Evolutionary conservation across 2,888 invertebrate genomes (phyloP), one percentile per base, ranked within the genome.

Genomic region (Hoplodrina blanda): DNA sequence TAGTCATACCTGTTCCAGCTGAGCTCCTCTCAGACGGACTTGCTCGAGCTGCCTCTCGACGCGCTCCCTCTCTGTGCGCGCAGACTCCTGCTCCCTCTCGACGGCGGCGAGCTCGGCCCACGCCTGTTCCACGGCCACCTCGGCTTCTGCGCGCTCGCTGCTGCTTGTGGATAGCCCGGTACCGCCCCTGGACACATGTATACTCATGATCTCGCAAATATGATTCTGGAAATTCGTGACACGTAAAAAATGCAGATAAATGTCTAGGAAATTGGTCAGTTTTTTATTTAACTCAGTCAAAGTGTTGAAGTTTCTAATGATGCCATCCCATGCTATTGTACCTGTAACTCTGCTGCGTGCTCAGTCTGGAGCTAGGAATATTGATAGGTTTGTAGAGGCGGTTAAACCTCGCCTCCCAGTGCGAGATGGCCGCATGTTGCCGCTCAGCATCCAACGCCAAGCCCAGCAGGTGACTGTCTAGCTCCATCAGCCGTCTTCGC

Each of bases 401-500:
- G 83, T 98, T 98, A 91, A 98, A 98, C 61, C 98, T 96, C 17
- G 98, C 98, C 89, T 98, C 98, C 98, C 98, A 99, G 92, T 99
- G 98, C 4, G 98, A 97, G 57, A 99, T 98, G 59, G 99, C 97
- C 74, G 98, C 97, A 86, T 98, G 98, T 87, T 99, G 98, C 55
- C 98, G 96, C 90, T 98, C 99, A 0, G 98, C 98, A 85, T 99
- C 99, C 87, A 99, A 96, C 49, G 98, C 98, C 57, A 99, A 95
- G 2, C 98, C 98, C 80, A 99, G 93, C 63, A 99, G 95, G 87
- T 98, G 98, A 82, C 98, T 98, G 92, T 99, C 99, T 15, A 99
- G 96, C 90, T 99, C 99, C 97, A 99, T 98, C 37, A 99, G 95
- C 64, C 98, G 97, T 46, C 98, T 96, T 83, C 99, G 96, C 49